Conservation (phyloP, 2,888 invertebrate species). For the Lingula anatina region DNA sequence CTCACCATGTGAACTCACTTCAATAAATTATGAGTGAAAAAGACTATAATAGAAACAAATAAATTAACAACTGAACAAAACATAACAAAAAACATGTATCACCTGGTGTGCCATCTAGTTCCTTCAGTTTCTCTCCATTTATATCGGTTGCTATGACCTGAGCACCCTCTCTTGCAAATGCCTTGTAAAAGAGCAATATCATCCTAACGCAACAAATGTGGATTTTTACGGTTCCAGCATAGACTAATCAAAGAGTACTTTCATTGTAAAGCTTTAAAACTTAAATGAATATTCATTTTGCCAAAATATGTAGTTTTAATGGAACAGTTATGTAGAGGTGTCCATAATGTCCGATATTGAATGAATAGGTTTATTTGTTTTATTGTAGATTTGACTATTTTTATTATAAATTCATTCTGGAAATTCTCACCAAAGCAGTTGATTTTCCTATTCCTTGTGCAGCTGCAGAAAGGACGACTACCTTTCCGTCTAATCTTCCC, state of each 20-base stretch:
- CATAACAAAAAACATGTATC: conserved; percentile 1
- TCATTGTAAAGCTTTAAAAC: background rate
- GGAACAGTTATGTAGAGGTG: no score
- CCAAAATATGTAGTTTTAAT: no score
- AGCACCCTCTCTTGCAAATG: conserved; percentile 33
- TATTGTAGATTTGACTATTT: background rate
- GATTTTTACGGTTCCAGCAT: no score
- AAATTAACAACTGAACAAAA: no score
- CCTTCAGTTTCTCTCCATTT: conserved; percentile 26
- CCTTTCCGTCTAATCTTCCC: conserved; percentile 34
- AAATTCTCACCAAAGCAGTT: conserved; percentile 24
- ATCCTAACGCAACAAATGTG: no score
- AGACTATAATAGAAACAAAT: no score
- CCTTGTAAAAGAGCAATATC: conserved; percentile 20
- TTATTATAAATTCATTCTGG: background rate
- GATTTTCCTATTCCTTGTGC: conserved; percentile 40
- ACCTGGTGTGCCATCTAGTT: conserved; percentile 24
- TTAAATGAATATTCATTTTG: no score
- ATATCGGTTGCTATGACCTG: conserved; percentile 38
- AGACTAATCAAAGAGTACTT: background rate
- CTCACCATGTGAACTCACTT: no score
- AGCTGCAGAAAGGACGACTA: conserved; percentile 33
- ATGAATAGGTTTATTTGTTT: background rate
- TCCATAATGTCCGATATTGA: background rate
- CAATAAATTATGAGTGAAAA: no score